Conservation (phyloP, 2,888 invertebrate genomes). For the Deilephila porcellus region DNA sequence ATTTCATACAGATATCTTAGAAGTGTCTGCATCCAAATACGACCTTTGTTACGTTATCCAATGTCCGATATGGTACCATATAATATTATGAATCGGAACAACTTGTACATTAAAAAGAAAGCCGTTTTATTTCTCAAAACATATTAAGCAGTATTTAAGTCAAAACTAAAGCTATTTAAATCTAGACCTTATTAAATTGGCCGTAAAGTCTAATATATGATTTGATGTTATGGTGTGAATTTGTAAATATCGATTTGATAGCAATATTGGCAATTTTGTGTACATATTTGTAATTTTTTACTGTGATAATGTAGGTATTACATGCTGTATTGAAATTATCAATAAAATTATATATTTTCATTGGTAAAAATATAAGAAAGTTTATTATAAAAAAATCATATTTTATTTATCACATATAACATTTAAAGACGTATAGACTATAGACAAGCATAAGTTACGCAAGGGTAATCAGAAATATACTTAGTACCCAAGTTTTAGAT, state of each 20-base stretch:
- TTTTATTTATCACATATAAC: constrained; percentile 39
- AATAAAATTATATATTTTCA: constrained; percentile 44
- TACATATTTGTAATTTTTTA: constrained; percentile 40
- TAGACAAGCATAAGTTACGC: neutral
- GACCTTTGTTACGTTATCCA: no score
- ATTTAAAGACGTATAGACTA: no score
- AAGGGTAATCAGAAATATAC: neutral
- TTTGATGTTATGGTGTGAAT: neutral
- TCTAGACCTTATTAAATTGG: neutral
- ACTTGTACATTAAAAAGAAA: neutral
- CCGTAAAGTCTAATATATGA: neutral
- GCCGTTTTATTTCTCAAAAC: neutral
- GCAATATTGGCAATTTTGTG: neutral
- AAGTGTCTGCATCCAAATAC: no score
- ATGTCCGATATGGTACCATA: neutral
- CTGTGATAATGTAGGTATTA: constrained; percentile 56
- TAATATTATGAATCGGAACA: neutral
- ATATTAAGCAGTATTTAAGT: neutral
- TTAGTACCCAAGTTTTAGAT: no score
- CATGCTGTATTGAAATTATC: constrained; percentile 39
- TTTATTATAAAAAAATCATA: constrained; percentile 25
- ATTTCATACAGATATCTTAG: no score
- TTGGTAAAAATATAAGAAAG: constrained; percentile 28
- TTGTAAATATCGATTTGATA: neutral
- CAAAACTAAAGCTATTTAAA: neutral